phyloP scores from a whole-genome alignment of 2,113 vertebrate species.

The Hydropotes inermis region DNA sequence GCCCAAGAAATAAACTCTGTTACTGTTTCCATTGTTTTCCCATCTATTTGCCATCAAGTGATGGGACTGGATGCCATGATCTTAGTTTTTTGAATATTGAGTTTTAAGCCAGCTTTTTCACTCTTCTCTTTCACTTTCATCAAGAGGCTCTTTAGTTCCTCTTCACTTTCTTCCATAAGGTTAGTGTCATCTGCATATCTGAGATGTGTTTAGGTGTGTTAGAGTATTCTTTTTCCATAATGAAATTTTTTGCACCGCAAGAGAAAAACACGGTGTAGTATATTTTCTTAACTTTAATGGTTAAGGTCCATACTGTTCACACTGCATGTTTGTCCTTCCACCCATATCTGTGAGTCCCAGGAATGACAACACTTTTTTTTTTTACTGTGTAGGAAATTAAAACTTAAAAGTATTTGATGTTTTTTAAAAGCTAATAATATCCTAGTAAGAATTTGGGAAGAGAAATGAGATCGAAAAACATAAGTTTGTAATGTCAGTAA shows the following conservation, averaged over 20 bases:
- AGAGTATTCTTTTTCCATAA: constrained; percentile 30
- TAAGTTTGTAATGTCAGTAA: constrained; percentile 7
- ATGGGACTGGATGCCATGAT: neutral
- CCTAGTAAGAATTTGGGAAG: constrained; percentile 41
- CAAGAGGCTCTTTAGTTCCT: neutral
- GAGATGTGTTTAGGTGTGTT: neutral
- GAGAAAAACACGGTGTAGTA: neutral
- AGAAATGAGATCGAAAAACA: constrained; percentile 36
- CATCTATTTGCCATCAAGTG: neutral
- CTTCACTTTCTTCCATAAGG: neutral
- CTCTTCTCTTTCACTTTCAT: neutral
- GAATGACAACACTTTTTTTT: neutral
- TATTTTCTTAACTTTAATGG: neutral
- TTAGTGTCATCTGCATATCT: neutral
- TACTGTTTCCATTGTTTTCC: neutral
- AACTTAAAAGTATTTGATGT: constrained; percentile 15
- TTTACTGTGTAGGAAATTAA: constrained; percentile 34
- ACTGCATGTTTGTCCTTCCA: constrained; percentile 7
- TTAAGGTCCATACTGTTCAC: neutral
- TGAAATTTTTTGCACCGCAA: neutral
- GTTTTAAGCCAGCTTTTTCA: neutral
- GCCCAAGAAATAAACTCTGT: neutral
- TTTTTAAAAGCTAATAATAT: constrained; percentile 13
- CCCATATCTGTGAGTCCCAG: neutral
- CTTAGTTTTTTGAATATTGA: neutral